A percentile compares a stretch with the other conserved stretches of the same genome.
Conservation (phyloP, 2,888 invertebrate genomes). For the Mimas tiliae region DNA sequence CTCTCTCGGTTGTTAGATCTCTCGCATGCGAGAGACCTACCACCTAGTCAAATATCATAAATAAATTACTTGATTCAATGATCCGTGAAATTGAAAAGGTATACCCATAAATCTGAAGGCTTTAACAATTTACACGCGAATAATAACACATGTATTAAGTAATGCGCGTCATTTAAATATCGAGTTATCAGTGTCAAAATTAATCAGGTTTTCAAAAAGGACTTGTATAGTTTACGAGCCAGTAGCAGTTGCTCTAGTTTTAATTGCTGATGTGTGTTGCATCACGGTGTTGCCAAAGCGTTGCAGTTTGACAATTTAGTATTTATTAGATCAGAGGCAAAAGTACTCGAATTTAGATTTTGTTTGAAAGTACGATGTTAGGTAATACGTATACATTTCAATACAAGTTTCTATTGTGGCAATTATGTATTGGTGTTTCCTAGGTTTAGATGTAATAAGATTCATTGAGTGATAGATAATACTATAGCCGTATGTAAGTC, state of each 20-base stretch:
- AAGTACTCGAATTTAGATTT: slow-evolving; percentile 29
- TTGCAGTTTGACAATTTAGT: slow-evolving; percentile 36
- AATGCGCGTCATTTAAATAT: slow-evolving; percentile 5
- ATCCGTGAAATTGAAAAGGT: no score
- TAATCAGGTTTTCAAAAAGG: slow-evolving; percentile 46
- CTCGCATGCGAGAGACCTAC: no score
- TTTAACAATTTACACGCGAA: no score
- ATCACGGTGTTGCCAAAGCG: slow-evolving; percentile 38
- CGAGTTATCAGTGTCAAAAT: slow-evolving; percentile 45
- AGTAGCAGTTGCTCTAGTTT: slow-evolving; percentile 39
- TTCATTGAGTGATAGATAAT: not conserved
- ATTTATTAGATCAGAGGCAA: slow-evolving; percentile 31
- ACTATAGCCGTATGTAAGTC: not conserved
- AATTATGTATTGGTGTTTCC: slow-evolving; percentile 4
- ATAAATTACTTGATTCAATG: no score
- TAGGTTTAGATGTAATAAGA: not conserved
- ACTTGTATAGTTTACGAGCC: slow-evolving; percentile 27
- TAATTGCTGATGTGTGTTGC: slow-evolving; percentile 42
- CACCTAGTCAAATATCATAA: no score
- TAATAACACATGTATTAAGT: slow-evolving; percentile 2
- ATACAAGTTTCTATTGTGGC: slow-evolving; percentile 28
- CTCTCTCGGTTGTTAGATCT: no score
- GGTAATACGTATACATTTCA: slow-evolving; percentile 15
- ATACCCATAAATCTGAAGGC: no score
- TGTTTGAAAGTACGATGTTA: slow-evolving; percentile 24